phyloP scores from a whole-genome alignment of 2,113 vertebrate species.

The Pyrgilauda ruficollis region DNA sequence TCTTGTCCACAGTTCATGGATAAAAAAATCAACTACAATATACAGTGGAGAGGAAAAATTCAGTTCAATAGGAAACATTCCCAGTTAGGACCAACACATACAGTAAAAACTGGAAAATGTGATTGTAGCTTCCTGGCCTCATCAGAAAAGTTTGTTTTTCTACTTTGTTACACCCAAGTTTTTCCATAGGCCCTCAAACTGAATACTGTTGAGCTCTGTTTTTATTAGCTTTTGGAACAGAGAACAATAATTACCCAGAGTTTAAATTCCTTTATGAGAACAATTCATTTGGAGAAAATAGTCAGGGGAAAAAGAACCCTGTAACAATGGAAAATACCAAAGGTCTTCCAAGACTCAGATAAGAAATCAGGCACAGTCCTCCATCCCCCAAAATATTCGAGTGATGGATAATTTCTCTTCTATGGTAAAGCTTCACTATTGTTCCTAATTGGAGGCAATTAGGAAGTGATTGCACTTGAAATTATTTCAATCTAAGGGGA shows the following conservation, averaged over 20 bases:
- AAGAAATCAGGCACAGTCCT: not conserved
- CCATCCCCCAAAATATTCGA: not conserved
- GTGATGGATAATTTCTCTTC: not conserved
- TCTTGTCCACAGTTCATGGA: not conserved
- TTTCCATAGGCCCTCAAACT: slow-evolving; percentile 52
- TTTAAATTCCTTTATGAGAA: slow-evolving; percentile 65
- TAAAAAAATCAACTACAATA: not conserved
- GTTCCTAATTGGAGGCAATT: not conserved
- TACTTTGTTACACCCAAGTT: slow-evolving; percentile 64
- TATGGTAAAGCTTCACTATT: not conserved
- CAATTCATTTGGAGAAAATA: slow-evolving; percentile 63
- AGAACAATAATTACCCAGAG: slow-evolving; percentile 42
- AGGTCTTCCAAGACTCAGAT: slow-evolving; percentile 35
- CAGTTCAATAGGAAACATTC: slow-evolving; percentile 15
- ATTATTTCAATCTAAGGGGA: not conserved
- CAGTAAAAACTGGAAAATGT: slow-evolving; percentile 70
- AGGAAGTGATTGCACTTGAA: not conserved
- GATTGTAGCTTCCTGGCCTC: slow-evolving; percentile 39
- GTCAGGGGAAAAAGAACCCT: not conserved
- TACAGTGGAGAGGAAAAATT: not conserved
- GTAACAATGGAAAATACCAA: slow-evolving; percentile 55
- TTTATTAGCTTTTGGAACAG: slow-evolving; percentile 62
- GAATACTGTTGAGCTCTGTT: slow-evolving; percentile 52
- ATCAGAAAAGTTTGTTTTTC: slow-evolving; percentile 56
- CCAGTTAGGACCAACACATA: not conserved